A percentile compares a stretch with the other conserved stretches of the same genome.
Evolutionary conservation across 2,113 vertebrate genomes (phyloP).

Genomic region (Nansenia antarctica): DNA sequence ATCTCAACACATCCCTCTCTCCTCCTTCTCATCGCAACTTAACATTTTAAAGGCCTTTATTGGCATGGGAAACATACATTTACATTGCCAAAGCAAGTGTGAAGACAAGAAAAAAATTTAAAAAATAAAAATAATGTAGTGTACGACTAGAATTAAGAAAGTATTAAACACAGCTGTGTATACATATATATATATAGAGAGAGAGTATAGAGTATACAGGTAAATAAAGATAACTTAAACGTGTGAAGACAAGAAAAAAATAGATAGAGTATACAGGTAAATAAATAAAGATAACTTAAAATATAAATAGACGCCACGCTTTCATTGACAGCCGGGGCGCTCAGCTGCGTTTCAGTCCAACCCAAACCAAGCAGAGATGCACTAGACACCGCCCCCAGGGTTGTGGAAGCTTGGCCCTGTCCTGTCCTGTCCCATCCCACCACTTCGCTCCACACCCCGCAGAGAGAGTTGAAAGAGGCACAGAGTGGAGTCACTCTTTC

Average conservation of each 20-base stretch:
- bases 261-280: too few relatives aligned
- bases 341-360: conserved; percentile 26
- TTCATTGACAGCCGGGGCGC: conserved; percentile 23
- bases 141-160: too few relatives aligned
- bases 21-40: background rate
- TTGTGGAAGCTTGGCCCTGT: conserved; percentile 16
- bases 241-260: too few relatives aligned
- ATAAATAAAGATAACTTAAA: too few relatives aligned
- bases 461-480: conserved; percentile 24
- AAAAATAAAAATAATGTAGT: too few relatives aligned
- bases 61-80: background rate
- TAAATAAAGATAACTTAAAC: too few relatives aligned
- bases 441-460: conserved; percentile 4
- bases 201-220: too few relatives aligned
- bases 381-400: background rate
- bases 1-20: background rate
- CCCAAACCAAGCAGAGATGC: conserved; percentile 13
- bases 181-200: too few relatives aligned
- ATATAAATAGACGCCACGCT: conserved; percentile 11
- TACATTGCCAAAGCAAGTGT: too few relatives aligned
- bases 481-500: conserved; percentile 5
- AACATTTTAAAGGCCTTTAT: too few relatives aligned
- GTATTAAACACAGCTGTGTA: too few relatives aligned
- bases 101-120: too few relatives aligned
- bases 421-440: background rate